phyloP scores from a whole-genome alignment of 2,797 vertebrate genomes.

The Helarctos malayanus region DNA sequence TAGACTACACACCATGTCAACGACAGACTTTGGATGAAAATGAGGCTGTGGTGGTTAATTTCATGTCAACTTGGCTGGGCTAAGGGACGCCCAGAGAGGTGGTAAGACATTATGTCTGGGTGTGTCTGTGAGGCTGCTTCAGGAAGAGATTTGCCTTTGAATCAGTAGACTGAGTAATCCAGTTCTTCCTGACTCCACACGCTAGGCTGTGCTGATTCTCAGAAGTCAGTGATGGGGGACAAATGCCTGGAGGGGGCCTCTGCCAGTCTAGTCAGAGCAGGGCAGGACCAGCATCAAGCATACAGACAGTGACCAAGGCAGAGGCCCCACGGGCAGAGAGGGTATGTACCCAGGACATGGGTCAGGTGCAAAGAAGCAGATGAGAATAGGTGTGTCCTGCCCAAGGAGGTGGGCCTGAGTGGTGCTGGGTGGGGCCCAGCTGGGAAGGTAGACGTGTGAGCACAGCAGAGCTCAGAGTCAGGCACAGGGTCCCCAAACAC shows the following conservation, averaged over 20 bases:
- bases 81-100: not conserved
- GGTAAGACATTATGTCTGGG: not conserved
- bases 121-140: not conserved
- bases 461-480: not conserved
- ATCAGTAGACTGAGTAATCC: not conserved
- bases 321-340: not conserved
- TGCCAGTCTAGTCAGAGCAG: not conserved
- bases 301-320: not conserved
- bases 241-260: not conserved
- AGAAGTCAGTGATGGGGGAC: not conserved
- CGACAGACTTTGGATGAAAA: not conserved
- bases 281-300: not conserved
- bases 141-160: not conserved
- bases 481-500: not conserved
- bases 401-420: not conserved
- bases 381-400: not conserved
- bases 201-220: not conserved
- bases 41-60: not conserved
- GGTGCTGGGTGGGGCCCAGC: too few relatives aligned
- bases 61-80: not conserved
- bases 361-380: not conserved
- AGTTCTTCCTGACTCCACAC: not conserved
- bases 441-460: not conserved
- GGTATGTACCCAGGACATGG: not conserved
- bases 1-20: not conserved